Conservation (phyloP, 2,888 invertebrate species). For the Epiblema foenella region DNA sequence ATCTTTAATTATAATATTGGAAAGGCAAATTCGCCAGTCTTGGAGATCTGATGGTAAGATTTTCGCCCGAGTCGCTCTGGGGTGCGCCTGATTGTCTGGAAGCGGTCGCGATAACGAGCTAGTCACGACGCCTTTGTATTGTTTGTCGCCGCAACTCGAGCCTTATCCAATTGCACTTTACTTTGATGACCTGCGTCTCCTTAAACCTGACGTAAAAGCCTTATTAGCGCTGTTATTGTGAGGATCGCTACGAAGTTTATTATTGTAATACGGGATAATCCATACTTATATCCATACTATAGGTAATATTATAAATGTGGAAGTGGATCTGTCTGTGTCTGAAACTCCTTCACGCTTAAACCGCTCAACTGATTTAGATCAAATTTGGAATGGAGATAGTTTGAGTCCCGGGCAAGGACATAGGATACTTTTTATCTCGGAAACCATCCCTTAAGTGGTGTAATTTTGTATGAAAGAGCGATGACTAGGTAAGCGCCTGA, state of each 20-base stretch:
- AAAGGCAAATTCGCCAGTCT: constrained; percentile 6
- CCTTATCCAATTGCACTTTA: constrained; percentile 53
- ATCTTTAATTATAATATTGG: constrained; percentile 22
- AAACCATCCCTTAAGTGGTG: too few species aligned
- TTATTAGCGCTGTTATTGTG: constrained; percentile 34
- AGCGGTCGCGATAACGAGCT: constrained; percentile 62
- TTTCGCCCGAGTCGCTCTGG: constrained; percentile 48
- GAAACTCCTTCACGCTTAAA: too few species aligned
- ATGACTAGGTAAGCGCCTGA: too few species aligned
- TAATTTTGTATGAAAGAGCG: too few species aligned
- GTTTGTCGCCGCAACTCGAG: constrained; percentile 52
- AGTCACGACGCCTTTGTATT: constrained; percentile 54
- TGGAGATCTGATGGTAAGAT: constrained; percentile 51
- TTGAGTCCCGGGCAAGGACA: too few species aligned
- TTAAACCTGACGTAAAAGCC: constrained; percentile 24
- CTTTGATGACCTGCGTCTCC: constrained; percentile 46
- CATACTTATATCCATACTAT: too few species aligned
- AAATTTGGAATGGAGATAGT: too few species aligned
- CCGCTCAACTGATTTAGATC: too few species aligned
- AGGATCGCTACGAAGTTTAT: constrained; percentile 28
- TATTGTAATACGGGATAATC: not conserved
- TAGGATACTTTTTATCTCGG: too few species aligned
- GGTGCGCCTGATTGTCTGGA: constrained; percentile 53
- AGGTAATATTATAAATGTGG: too few species aligned
- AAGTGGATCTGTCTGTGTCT: too few species aligned